Base-by-base conservation (phyloP, 2,888 invertebrate species). In the Microdon myrmicae region DNA sequence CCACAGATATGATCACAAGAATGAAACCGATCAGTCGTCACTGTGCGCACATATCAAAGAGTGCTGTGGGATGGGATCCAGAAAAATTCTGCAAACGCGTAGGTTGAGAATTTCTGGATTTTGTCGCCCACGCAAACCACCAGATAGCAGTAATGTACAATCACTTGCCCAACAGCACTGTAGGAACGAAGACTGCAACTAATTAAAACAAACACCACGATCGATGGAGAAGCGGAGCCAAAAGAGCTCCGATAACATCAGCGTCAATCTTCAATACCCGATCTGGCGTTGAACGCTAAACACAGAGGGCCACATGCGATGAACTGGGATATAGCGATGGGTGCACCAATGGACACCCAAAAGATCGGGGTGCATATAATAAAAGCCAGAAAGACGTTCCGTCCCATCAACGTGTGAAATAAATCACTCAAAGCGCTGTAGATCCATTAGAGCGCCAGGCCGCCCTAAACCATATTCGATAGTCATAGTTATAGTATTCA, bases 381-480 rank as follows among this genome's bases (percentile, higher is more conserved):
- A 64, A 64, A 64, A 58, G 64, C 58, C 64, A 64, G 58, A 58
- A 58, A 64, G 51, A 64, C 38, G 64, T 58, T 77, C 77, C 75
- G 75, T 77, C 76, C 76, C 76, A 76, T 76, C 77, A 77, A 77
- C 76, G 77, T 77, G 77, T 77, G 77, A 76, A 77, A 77, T 77
- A 77, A 77, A 76, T 77, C 77, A 68, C 67, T 64, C 64, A 64
- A 58, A 64, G 64, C 53, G 64, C 64, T 64, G 64, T 51, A 51
- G 56, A 64, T 64, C 64, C 64, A 64, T 64, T 64, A 64, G 64
- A 58, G 56, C 53, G 47, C 41, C 47, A n/a, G 9, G 7, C 10
- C 29, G 29, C 12, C 13, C 19, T 17, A 29, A 41, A 20, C 12
- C 2, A 10, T 8, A 2, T 2, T 16, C 2, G 1, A 6, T 19